Evolutionary conservation across 2,113 vertebrate species (phyloP).

Genomic region (Ancistrus triradiatus): DNA sequence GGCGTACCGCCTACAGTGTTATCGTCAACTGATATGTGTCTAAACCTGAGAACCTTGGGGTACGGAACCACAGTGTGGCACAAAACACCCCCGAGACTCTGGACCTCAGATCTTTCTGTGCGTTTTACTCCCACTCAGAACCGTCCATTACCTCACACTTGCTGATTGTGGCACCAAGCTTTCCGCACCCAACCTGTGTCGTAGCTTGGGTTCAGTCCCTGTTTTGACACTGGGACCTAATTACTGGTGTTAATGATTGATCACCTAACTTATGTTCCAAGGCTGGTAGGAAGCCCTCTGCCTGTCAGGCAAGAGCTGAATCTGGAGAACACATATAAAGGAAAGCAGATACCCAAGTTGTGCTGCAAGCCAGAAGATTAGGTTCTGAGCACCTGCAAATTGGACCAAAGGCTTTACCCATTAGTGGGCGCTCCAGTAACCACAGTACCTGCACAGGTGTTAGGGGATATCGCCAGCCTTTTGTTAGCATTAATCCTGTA

Average conservation of each 20-base stretch:
- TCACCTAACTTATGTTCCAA: slow-evolving; percentile 60
- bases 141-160: slow-evolving; percentile 52
- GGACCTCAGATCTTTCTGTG: slow-evolving; percentile 16
- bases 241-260: slow-evolving; percentile 78
- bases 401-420: slow-evolving; percentile 57
- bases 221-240: slow-evolving; percentile 75
- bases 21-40: too few species aligned
- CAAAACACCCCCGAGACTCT: too few species aligned
- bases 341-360: slow-evolving; percentile 61
- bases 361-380: slow-evolving; percentile 62
- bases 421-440: slow-evolving; percentile 55
- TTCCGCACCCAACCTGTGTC: slow-evolving; percentile 51
- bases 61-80: too few species aligned
- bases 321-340: slow-evolving; percentile 45
- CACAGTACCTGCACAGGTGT: slow-evolving; percentile 62
- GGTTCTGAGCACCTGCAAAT: slow-evolving; percentile 65
- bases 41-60: too few species aligned
- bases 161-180: slow-evolving; percentile 68
- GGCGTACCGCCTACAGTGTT: too few species aligned
- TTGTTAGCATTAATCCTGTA: slow-evolving; percentile 71
- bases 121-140: slow-evolving; percentile 38
- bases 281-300: slow-evolving; percentile 54
- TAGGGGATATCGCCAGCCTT: slow-evolving; percentile 59
- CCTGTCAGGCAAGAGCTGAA: slow-evolving; percentile 50
- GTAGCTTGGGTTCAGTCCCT: slow-evolving; percentile 65